Evolutionary conservation across 37 sponge, comb jelly and placozoan species (phyloP), one percentile per base, ranked within the genome.

Genomic region (Eunapius fragilis): DNA sequence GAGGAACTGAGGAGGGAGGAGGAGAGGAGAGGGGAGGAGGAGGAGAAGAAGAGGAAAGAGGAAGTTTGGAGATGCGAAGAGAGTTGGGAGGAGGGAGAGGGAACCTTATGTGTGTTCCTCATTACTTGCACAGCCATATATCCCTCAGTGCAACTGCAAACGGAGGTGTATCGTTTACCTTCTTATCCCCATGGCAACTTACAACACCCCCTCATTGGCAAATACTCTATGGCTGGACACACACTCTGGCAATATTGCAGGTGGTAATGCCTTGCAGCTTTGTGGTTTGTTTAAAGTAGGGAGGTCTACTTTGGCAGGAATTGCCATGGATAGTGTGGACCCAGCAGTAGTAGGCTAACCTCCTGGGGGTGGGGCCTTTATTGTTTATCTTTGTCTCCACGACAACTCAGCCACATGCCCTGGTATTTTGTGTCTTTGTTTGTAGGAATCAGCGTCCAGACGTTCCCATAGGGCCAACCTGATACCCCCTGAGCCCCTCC

Each of bases 401-500:
- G 41, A 41, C 24, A 35, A 25, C 24, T 34, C 12, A 23, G 25
- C 41, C 41, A 41, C 41, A 41, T 41, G 41, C 41, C 24, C 74
- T 27, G 12, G 30, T 74, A 24, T 30, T 38, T 75, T 38, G 22
- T 31, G 36, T 28, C n/a, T n/a, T n/a, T n/a, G 26, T n/a, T 34
- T 45, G 78, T 37, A 94, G 94, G 85, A 87, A 34, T 82, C 87
- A 32, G 72, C 31, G 36, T 31, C 33, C 27, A 82, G 90, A 73
- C 49, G 73, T 22, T 82, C 84, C 22, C 10, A 72, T 48, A 71
- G 88, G 24, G 30, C 69, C 0, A 81, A 72, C 50, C 85, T 80
- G 0, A 77, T 94, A 24, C 94, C 94, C 30, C 79, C 82, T 5
- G 94, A 94, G 82, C 94, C 94, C 30, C 82, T 49, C 26, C 28